Conservation (phyloP, 2,113 vertebrate species). For the Hippocampus barbouri region DNA sequence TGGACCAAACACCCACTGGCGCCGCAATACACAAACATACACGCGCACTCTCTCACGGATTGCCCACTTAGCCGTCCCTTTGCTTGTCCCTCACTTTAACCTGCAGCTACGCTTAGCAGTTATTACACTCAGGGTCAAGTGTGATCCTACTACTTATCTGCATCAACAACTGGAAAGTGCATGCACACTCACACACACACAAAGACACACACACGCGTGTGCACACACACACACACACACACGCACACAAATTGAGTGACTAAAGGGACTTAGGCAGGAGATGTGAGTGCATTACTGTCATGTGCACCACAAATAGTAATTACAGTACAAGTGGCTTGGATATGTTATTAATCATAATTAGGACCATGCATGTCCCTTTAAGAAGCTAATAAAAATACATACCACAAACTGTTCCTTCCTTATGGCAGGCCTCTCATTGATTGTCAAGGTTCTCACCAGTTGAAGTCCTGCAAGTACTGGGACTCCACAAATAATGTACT, state of each 20-base stretch:
- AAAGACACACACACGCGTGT: not conserved
- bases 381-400: slow-evolving; percentile 1
- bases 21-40: slow-evolving; percentile 15
- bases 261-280: slow-evolving; percentile 40
- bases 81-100: slow-evolving; percentile 60
- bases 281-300: not conserved
- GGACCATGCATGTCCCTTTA: not conserved
- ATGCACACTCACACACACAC: slow-evolving; percentile 4
- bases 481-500: not conserved
- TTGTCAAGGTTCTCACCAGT: not conserved
- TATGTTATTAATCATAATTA: not conserved
- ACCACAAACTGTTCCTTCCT: slow-evolving; percentile 1
- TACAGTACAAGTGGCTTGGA: not conserved
- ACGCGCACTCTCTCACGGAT: slow-evolving; percentile 32
- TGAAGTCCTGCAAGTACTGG: not conserved
- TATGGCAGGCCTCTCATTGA: not conserved
- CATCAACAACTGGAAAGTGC: slow-evolving; percentile 48
- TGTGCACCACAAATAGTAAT: not conserved
- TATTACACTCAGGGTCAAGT: slow-evolving; percentile 68
- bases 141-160: slow-evolving; percentile 63
- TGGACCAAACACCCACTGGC: not conserved
- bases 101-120: slow-evolving; percentile 61
- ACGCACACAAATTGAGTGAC: not conserved
- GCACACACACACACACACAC: slow-evolving; percentile 8
- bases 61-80: slow-evolving; percentile 66